Base-by-base conservation (phyloP, 2,797 vertebrate genomes). In the Meriones psammophilus region DNA sequence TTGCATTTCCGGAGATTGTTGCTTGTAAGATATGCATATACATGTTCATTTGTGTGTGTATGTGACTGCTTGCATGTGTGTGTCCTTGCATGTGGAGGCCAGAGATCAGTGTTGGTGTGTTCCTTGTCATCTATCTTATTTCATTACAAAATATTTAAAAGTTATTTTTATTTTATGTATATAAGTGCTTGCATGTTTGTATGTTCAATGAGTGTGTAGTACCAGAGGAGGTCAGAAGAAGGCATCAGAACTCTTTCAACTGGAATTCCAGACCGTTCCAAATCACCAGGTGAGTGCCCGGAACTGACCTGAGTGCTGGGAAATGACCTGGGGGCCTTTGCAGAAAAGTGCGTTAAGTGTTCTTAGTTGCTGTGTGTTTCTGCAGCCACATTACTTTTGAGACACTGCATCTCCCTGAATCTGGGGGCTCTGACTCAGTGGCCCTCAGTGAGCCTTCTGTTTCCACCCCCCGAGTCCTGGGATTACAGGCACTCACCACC, bases 1-100 rank as follows among this genome's bases (percentile, higher is more conserved):
- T 54, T 58, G 6, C 28, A 64, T 71, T 97, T 95, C 73, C 95
- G 17, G 28, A 64, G 79, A 85, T 60, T 87, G 58, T 15, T 85
- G 28, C 46, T 7, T 68, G 4, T 50, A 13, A 17, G 13, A 42
- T 50, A 22, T 68, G 62, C 68, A 18, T 68, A 20, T 66, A 13
- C 62, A 22, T 84, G 62, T 30, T 66, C 81, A 84, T 66, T 46
- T 66, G 39, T 68, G 39, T 68, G 28, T 33, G 39, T 4, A 10
- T 46, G 26, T 42, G 62, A 66, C 12, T 68, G 17, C 50, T 14
- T 33, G 28, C 18, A 46, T 54, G 6, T 66, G 28, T 85, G 10
- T 85, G 26, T 28, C 8, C 60, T 17, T 42, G 24, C 28, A 18
- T 66, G 36, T 83, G 60, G 26, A 64, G 26, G 26, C 58, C 80